Evolutionary conservation across 2,888 invertebrate species (phyloP), one percentile per base, ranked within the genome.

Genomic region (Stegana nigrithorax): DNA sequence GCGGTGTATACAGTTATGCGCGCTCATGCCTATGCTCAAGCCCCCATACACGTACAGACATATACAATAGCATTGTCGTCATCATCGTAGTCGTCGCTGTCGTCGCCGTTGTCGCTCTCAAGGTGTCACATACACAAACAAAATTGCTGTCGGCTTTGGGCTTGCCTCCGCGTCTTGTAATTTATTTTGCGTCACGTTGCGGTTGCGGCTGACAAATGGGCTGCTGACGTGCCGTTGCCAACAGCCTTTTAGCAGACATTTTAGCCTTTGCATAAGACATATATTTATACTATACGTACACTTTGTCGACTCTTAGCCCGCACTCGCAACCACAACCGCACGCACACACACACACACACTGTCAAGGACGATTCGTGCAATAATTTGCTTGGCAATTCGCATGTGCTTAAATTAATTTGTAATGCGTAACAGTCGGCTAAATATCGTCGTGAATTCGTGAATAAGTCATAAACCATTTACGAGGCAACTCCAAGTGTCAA

Each of bases 111-210:
- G 17, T 6, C 7, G 14, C n/a, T 39, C 17, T 39, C 12, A 50
- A 50, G 50, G 50, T 50, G 50, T 50, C 50, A 25, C 25, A n/a
- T 7, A 29, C 7, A 32, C 21, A 53, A 50, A 14, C 10, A 27
- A 14, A 7, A 27, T n/a, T 27, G 21, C 14, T 7, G n/a, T 5
- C 2, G 51, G 6, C 14, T 4, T 2, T 39, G 8, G 39, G 4
- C n/a, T 10, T 39, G 39, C 39, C 39, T 14, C 14, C 36, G 19
- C 36, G n/a, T 65, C 65, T 63, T 65, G 65, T 68, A 68, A 68
- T 68, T 68, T 68, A 65, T 68, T 68, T 68, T 68, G 57, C 68
- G 68, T 65, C 68, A 68, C 68, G 62, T 51, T 60, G 39, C 61
- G 63, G 45, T 64, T 55, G 53, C 53, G 53, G 59, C 66, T 69